Evolutionary conservation across 2,888 invertebrate species (phyloP).

Genomic region (Octodonta nipae): DNA sequence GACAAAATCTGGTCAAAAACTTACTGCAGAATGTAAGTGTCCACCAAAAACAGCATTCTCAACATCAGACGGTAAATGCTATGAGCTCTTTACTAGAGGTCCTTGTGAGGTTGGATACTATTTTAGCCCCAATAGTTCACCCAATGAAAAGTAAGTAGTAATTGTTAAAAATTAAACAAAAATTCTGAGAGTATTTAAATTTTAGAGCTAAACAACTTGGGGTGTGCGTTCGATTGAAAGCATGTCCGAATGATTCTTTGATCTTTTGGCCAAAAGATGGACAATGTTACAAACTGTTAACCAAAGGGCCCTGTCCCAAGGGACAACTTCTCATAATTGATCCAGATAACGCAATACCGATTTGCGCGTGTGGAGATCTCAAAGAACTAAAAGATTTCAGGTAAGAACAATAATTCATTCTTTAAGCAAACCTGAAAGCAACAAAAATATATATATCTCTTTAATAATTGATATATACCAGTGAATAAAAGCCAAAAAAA

Average conservation of each 20-base stretch:
- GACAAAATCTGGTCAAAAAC: constrained; percentile 33
- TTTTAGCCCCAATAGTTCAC: constrained; percentile 48
- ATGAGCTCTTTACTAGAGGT: constrained; percentile 59
- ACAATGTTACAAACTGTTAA: constrained; percentile 57
- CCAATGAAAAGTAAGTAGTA: constrained; percentile 6
- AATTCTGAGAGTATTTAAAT: constrained; percentile 14
- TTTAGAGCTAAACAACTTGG: constrained; percentile 53
- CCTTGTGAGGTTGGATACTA: constrained; percentile 61
- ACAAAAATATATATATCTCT: no score
- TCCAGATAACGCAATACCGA: constrained; percentile 44
- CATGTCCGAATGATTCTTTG: constrained; percentile 50
- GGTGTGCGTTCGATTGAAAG: constrained; percentile 51
- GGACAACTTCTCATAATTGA: constrained; percentile 54
- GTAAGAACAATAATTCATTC: no score
- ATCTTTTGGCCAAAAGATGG: constrained; percentile 66
- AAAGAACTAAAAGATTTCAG: constrained; percentile 35
- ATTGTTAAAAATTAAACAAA: neutral
- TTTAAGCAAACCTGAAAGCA: no score
- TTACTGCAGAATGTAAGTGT: constrained; percentile 65
- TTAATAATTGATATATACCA: no score
- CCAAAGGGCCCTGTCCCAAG: constrained; percentile 62
- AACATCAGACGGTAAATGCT: constrained; percentile 53
- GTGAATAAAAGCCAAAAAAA: no score
- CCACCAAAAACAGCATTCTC: constrained; percentile 68
- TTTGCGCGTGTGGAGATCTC: constrained; percentile 41